Conservation (phyloP, 2,113 vertebrate species). For the rat (Rattus norvegicus) region GRCr8 NC_086019.1:94890501-94891000, state of each 20-base stretch:
- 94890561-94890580: neutral
- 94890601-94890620: neutral
- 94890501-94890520: neutral
- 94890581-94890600: neutral
- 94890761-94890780: constrained; percentile 89
- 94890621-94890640: neutral
- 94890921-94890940: neutral
- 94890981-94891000: neutral
- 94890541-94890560: neutral
- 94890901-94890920: fast-evolving
- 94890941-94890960: neutral
- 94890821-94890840: constrained; percentile 90
- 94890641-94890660: neutral
- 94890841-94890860: constrained; percentile 93
- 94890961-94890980: neutral
- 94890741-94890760: neutral
- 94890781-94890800: constrained; percentile 88
- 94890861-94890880: constrained; percentile 86
- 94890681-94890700: too few relatives aligned
- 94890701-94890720: neutral
- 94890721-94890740: neutral
- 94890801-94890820: constrained; percentile 84
- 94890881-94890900: constrained; percentile 52
- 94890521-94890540: neutral
- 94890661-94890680: neutral